These are phyloP conservation scores for Hymenopus coronatus DNA, from an alignment of 2,888 invertebrate genomes.

Conservation along the genomic window DNA sequence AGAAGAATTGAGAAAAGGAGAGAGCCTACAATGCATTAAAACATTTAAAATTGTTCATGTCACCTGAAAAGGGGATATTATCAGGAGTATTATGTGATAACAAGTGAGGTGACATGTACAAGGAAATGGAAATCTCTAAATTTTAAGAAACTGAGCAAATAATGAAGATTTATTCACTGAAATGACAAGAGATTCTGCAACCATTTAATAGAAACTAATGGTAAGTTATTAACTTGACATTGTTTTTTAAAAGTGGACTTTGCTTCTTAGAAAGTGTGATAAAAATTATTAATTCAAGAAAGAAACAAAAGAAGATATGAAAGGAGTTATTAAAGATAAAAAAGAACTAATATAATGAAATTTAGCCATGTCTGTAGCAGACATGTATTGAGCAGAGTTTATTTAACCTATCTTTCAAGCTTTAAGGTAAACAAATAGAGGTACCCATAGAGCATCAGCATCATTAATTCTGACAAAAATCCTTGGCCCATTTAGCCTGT, in stretches of 20 bases:
- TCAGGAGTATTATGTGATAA: no score
- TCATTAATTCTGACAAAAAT: not conserved
- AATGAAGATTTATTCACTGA: not conserved
- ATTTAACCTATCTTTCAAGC: not conserved
- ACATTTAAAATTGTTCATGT: no score
- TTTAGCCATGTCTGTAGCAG: not conserved
- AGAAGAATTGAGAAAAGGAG: no score
- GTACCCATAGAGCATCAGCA: not conserved
- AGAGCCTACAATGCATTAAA: no score
- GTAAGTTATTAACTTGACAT: not conserved
- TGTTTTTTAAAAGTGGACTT: not conserved
- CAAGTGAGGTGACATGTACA: not conserved
- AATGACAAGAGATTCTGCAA: not conserved
- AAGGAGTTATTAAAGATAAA: not conserved
- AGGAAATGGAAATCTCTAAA: not conserved
- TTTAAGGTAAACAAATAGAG: not conserved
- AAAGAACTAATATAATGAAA: not conserved
- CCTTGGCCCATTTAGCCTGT: not conserved
- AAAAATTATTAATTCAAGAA: not conserved
- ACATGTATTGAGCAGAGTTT: not conserved
- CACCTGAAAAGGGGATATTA: no score
- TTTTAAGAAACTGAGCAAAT: not conserved
- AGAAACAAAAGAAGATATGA: not conserved
- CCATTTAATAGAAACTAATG: not conserved
- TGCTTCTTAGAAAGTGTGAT: not conserved